Evolutionary conservation across 2,888 invertebrate species (phyloP).

Genomic region (Netelia virgata): DNA sequence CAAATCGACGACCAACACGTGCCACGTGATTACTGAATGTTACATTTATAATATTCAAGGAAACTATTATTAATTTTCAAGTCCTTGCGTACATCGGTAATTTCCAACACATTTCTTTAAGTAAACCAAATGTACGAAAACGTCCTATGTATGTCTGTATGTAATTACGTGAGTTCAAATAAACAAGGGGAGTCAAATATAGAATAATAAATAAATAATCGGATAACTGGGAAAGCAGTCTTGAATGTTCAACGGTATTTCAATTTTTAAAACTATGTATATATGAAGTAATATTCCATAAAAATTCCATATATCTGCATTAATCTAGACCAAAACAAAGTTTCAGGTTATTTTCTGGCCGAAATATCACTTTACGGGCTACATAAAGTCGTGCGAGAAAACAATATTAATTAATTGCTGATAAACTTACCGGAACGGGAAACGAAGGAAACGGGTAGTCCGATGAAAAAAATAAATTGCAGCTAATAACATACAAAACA

Average conservation of each 20-base stretch:
- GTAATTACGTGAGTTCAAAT: not conserved
- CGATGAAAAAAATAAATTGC: constrained; percentile 38
- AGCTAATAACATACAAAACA: constrained; percentile 37
- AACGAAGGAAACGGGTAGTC: constrained; percentile 18
- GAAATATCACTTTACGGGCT: not conserved
- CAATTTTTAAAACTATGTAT: not conserved
- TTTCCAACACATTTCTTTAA: not conserved
- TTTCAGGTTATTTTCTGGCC: constrained; percentile 40
- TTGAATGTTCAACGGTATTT: not conserved
- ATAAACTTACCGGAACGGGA: constrained; percentile 48
- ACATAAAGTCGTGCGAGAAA: not conserved
- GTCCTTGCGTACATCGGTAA: not conserved
- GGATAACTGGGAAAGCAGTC: not conserved
- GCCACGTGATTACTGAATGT: not conserved
- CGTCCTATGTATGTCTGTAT: not conserved
- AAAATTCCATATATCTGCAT: not conserved
- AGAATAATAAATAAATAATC: not conserved
- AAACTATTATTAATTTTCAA: not conserved
- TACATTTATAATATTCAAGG: not conserved
- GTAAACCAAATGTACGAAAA: not conserved
- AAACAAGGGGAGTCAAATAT: not conserved
- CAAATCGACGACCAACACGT: not conserved
- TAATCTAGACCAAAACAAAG: constrained; percentile 9
- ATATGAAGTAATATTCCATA: not conserved
- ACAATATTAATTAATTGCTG: constrained; percentile 4